Evolutionary conservation across 1,140 invertebrate species (phyloP), one percentile per base, ranked within the genome.

Genomic region (Agrypnia vestita): DNA sequence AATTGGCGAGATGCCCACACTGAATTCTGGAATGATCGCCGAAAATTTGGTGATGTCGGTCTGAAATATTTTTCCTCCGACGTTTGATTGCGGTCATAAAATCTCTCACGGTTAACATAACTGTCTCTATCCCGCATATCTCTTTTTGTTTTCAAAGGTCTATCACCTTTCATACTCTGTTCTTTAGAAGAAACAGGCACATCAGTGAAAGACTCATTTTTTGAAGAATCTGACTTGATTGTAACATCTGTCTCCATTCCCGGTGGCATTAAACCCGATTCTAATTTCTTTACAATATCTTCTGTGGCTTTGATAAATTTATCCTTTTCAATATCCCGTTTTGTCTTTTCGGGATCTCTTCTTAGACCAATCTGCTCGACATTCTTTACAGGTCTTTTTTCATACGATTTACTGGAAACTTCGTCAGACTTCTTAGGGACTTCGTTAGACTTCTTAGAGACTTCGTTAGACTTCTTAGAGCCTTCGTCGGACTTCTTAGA

Each of bases 281-380:
- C 81, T 43, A 82, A 76, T 69, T 78, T 83, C 44, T 80, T 80
- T 0, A 79, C 76, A 13, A 83, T 67, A 51, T 76, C 79, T 17
- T 78, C 71, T 49, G 79, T 75, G 9, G 56, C 56, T 75, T 83
- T 83, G 15, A 76, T 80, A 9, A 78, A 17, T 76, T 83, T 83
- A 67, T 83, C 81, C 61, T 76, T 80, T 35, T 80, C 69, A 11
- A 83, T 83, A 44, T 83, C 81, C 43, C 81, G 77, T 53, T 76
- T 83, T 13, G 78, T 83, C 69, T 83, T 83, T 21, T 78, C 62
- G 15, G 78, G 81, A 80, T 83, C 81, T 44, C 81, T 64, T 59
- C 75, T 64, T 19, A 12, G 9, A 46, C 73, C 80, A 21, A 76
- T 53, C 10, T 35, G 15, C n/a, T n/a, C 0, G 12, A 15, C 4